A percentile compares a stretch with the other conserved stretches of the same genome.
These are phyloP conservation scores for Sebastiscus albofasciatus DNA, from an alignment of 2,797 vertebrate species.

Conservation along the genomic window DNA sequence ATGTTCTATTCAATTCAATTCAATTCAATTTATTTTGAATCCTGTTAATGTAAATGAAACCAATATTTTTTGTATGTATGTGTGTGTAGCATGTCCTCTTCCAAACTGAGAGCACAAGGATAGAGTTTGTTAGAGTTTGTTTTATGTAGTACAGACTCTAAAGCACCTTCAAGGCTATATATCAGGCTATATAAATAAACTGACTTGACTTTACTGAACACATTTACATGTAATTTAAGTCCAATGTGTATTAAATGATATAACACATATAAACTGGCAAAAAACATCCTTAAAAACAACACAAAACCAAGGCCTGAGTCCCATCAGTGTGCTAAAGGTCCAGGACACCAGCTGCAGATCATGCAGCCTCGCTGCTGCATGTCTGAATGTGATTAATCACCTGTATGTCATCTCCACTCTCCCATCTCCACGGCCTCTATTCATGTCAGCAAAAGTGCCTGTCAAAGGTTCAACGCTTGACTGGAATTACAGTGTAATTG, in stretches of 20 bases:
- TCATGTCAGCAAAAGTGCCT: slow-evolving; percentile 46
- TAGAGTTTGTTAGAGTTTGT: background rate
- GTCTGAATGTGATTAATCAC: slow-evolving; percentile 47
- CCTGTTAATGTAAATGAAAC: background rate
- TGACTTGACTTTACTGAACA: background rate
- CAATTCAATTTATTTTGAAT: too few relatives aligned
- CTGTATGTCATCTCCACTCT: slow-evolving; percentile 18
- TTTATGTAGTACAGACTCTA: background rate
- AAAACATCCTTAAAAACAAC: background rate
- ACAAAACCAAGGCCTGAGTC: background rate
- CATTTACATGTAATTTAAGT: background rate
- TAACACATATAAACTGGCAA: background rate
- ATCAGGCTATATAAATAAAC: background rate
- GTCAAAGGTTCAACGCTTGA: slow-evolving; percentile 43
- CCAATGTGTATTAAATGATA: background rate
- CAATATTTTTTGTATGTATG: too few relatives aligned
- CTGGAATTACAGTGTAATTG: slow-evolving; percentile 63
- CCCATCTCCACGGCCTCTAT: slow-evolving; percentile 4
- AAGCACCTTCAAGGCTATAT: too few relatives aligned
- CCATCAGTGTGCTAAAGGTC: background rate
- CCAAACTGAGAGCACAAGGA: background rate
- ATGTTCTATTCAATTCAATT: too few relatives aligned
- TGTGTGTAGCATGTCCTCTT: background rate
- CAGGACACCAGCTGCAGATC: background rate
- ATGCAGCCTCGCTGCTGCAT: background rate